Evolutionary conservation across 1,140 invertebrate species (phyloP).

Genomic region (Orussus abietinus): DNA sequence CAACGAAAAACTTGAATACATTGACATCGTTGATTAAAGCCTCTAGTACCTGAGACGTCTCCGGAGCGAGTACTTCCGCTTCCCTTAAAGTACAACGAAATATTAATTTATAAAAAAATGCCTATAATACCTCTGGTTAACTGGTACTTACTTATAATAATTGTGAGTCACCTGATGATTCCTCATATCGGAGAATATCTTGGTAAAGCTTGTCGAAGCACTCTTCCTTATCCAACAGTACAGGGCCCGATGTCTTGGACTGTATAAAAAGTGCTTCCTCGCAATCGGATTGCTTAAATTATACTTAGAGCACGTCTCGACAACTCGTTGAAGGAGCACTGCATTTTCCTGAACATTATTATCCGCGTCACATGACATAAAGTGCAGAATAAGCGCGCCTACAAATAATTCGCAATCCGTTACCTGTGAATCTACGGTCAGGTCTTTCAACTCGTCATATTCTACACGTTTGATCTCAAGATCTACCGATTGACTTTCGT

Average conservation of each 20-base stretch:
- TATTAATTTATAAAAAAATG: conserved; percentile 12
- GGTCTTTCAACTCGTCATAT: conserved; percentile 11
- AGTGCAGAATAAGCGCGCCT: conserved; percentile 1
- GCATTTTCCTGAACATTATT: conserved; percentile 17
- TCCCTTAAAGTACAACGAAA: conserved; percentile 29
- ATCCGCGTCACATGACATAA: neutral
- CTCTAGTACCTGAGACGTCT: conserved; percentile 25
- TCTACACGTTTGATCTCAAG: conserved; percentile 3
- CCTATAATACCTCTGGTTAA: conserved; percentile 10
- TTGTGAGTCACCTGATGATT: conserved; percentile 21
- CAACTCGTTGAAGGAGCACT: conserved; percentile 22
- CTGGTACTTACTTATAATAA: conserved; percentile 37
- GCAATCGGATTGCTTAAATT: conserved; percentile 32
- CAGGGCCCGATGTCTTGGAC: conserved; percentile 30
- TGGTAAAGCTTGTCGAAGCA: conserved; percentile 48
- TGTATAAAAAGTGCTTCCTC: conserved; percentile 43
- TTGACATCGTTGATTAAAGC: conserved; percentile 22
- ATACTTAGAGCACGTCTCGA: conserved; percentile 36
- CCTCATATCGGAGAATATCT: conserved; percentile 42
- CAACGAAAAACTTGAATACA: conserved; percentile 48
- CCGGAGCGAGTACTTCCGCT: conserved; percentile 33
- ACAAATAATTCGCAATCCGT: too few species aligned
- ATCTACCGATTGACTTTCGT: conserved; percentile 11
- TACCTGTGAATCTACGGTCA: conserved; percentile 21
- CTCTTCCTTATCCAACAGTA: conserved; percentile 52